These are phyloP conservation scores for Myotis lucifugus DNA, from an alignment of 2,113 vertebrate species.

Conservation along the genomic window DNA sequence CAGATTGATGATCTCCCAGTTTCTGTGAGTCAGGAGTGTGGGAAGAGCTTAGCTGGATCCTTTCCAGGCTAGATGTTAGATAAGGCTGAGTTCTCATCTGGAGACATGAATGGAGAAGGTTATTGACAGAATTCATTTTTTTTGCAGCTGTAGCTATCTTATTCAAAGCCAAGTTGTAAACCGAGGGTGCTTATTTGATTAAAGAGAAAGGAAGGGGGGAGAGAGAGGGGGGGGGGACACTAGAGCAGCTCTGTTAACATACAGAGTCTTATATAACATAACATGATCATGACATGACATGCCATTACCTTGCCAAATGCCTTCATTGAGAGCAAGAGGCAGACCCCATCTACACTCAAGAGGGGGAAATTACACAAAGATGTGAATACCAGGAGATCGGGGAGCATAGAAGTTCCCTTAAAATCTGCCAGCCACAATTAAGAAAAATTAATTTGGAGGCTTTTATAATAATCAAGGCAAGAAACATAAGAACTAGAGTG, in stretches of 20 bases:
- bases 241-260: background rate
- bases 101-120: background rate
- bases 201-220: background rate
- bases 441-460: background rate
- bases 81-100: background rate
- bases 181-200: too few relatives aligned
- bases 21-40: background rate
- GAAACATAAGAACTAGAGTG: background rate
- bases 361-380: background rate
- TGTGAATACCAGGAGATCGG: background rate
- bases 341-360: background rate
- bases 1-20: background rate
- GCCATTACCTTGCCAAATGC: background rate
- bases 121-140: background rate
- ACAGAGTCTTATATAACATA: background rate
- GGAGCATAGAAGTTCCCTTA: background rate
- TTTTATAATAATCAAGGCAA: background rate
- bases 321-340: background rate
- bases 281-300: background rate
- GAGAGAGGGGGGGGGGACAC: too few relatives aligned
- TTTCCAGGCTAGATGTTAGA: background rate
- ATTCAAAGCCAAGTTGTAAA: background rate
- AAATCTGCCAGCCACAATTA: background rate
- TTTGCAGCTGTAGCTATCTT: background rate
- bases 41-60: background rate